These are phyloP conservation scores for Microplitis manilae DNA, from an alignment of 2,888 invertebrate genomes.

Conservation along the genomic window DNA sequence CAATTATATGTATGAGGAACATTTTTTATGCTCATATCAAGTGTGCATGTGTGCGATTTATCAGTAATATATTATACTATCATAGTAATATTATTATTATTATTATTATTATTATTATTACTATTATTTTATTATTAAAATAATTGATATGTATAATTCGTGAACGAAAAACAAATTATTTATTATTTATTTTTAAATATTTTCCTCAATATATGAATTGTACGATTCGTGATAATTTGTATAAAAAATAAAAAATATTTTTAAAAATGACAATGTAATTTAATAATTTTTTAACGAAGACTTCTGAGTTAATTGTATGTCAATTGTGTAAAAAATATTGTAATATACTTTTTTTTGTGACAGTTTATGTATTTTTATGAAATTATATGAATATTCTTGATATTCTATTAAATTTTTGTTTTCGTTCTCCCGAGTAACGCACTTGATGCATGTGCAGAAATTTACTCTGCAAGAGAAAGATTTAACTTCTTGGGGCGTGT, in stretches of 20 bases:
- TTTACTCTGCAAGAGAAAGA: too few species aligned
- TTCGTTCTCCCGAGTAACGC: neutral
- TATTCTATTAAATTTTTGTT: neutral
- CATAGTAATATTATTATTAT: neutral
- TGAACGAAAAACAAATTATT: constrained; percentile 16
- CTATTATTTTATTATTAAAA: neutral
- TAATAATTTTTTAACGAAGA: neutral
- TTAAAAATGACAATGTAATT: neutral
- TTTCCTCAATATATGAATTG: constrained; percentile 25
- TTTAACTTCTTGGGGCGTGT: too few species aligned
- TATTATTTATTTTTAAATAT: constrained; percentile 35
- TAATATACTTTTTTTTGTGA: neutral
- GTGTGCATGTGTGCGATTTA: neutral
- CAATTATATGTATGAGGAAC: neutral
- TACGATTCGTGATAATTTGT: constrained; percentile 22
- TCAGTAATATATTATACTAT: constrained; percentile 9
- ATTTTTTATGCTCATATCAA: neutral
- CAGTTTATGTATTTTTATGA: neutral
- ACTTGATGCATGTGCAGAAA: too few species aligned
- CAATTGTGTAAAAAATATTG: neutral
- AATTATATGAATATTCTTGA: neutral
- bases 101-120: neutral
- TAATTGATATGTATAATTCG: neutral
- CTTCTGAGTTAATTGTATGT: neutral
- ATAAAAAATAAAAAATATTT: constrained; percentile 2